Evolutionary conservation across 2,113 vertebrate species (phyloP), one percentile per base, ranked within the genome.

Genomic region (Emydocephalus ijimae): DNA sequence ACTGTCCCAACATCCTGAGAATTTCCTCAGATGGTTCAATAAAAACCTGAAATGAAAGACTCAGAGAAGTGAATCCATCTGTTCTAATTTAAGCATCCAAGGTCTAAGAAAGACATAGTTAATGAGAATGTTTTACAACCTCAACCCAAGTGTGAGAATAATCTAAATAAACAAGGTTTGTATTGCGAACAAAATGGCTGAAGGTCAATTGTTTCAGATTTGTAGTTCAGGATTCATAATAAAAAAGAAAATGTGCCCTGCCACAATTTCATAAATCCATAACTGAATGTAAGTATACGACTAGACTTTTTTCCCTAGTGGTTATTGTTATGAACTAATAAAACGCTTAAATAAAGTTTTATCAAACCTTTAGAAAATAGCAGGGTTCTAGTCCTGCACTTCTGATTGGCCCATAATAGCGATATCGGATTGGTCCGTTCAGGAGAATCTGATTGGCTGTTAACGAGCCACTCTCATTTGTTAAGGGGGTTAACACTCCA

Each of bases 231-330:
- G 0, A 0, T 93, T 39, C 81, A 93, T 90, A 92, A 56, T 64
- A 24, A 34, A 89, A 91, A 93, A 92, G 5, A 4, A 26, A 57
- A 91, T 91, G 50, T 64, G 24, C 29, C 0, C 0, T 74, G 52
- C 85, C 74, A 89, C 89, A 69, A 93, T 93, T 90, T 87, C 57
- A 91, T 0, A 0, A 56, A 93, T 94, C 55, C 3, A 45, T 12
- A 94, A 59, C 15, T 95, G 55, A 29, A n/a, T 45, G 92, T 95
- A 74, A 94, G 3, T 91, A 56, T 94, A 21, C 48, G 91, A 23
- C 89, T 94, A 90, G 55, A 91, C 0, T 0, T 94, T 90, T 94
- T 93, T 94, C 55, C 57, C n/a, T 10, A 87, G 48, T 69, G 56
- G 50, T 34, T 39, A 39, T 39, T 39, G 39, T 39, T 39, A 39